Evolutionary conservation across 2,797 vertebrate species (phyloP), one percentile per base, ranked within the genome.

Genomic region (Carcharodon carcharias): DNA sequence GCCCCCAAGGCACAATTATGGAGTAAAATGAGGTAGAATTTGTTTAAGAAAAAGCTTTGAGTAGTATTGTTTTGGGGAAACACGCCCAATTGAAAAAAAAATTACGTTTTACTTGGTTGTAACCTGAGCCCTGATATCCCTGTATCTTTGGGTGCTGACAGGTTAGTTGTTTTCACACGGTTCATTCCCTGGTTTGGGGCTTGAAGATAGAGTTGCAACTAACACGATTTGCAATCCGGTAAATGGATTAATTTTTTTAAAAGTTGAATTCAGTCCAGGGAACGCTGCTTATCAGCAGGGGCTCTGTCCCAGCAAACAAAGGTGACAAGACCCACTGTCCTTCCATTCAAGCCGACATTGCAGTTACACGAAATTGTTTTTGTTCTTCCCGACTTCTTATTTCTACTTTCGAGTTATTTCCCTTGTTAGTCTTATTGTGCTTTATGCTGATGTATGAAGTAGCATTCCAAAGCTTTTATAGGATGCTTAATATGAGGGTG

Each of bases 401-500:
- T 93, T 93, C 7, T 67, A 91, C 56, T 93, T 93, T 67, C 91
- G 91, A 93, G 21, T 67, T 45, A 40, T 40, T 67, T 93, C n/a
- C 21, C n/a, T 63, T 45, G 63, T 40, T 23, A 9, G 18, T 93
- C 63, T 67, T 23, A 4, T 45, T 65, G 91, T 12, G 14, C 1
- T 65, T 3, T 65, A 23, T 92, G 16, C 23, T n/a, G 65, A 92
- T 65, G 40, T 65, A 9, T 92, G 58, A 85, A 23, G 8, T 85
- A 35, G 12, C 56, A 14, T n/a, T 18, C 61, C 56, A 91, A 61
- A 91, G 11, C 14, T 58, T 35, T 35, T 63, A 7, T 91, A 35
- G 2, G 63, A 93, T 45, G 18, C 21, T 93, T 0, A 80, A 65
- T 3, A 0, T 40, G 58, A 35, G 54, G 56, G 50, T 23, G 61